Base-by-base conservation (phyloP, 1,140 invertebrate genomes). In the Drosophila persimilis region DNA sequence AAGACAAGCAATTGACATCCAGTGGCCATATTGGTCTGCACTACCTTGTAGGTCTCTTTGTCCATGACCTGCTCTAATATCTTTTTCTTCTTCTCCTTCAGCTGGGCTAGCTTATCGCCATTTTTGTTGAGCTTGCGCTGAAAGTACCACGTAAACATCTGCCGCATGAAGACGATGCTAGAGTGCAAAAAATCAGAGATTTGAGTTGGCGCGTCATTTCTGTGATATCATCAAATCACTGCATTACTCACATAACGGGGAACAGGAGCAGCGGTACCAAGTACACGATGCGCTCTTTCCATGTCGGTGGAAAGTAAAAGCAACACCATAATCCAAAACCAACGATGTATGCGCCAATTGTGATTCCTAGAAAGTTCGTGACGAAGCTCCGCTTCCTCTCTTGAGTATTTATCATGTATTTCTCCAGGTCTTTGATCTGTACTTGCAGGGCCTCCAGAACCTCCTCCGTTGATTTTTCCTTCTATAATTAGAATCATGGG, bases 11-110 rank as follows among this genome's bases (percentile, higher is more conserved):
- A 52, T 44, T 17, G 43, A 15, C 35, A 39, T 39, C 39, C 2
- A 9, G 13, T 24, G 22, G 0, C 5, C 8, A 3, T 0, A 22
- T 11, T 11, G 26, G 8, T 20, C 31, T 15, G 20, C 50, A 56
- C 17, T 81, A 98, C 97, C 93, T 99, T 99, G 91, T 99, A 99
- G 1, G 97, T 99, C 93, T 99, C 98, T 50, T 95, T 99, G 90
- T 99, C 98, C 94, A 97, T 99, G 35, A 99, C 98, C 92, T 98
- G 95, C 89, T 99, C 97, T 46, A 99, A 92, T 77, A 99, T 95
- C 91, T 96, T 95, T 90, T 96, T 96, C 89, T 98, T 98, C 77
- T 97, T 94, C 59, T 95, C 94, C 73, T 95, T 93, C 86, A 98
- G 94, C 48, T 94, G 93, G 54, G 91, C 92, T 47, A 98, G 92